Conservation (phyloP, 2,888 invertebrate species). For the Xylota sylvarum region DNA sequence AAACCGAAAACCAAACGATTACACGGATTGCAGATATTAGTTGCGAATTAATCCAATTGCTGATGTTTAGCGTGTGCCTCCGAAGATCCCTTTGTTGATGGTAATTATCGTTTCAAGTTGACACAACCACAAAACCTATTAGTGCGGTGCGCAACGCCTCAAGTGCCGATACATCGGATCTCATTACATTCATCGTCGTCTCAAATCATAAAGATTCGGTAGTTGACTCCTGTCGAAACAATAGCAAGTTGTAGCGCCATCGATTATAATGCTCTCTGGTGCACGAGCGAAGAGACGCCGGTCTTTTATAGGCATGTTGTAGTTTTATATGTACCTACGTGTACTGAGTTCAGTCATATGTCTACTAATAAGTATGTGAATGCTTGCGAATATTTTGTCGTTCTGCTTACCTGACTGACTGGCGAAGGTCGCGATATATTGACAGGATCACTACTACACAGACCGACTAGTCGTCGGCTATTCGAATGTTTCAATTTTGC, state of each 20-base stretch:
- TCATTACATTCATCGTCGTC: slow-evolving; percentile 6
- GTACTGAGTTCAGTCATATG: slow-evolving; percentile 22
- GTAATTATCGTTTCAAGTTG: slow-evolving; percentile 56
- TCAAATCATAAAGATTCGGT: slow-evolving; percentile 40
- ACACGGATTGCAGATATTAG: slow-evolving; percentile 50
- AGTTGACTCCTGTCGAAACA: slow-evolving; percentile 25
- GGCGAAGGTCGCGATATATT: slow-evolving; percentile 42
- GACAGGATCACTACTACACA: slow-evolving; percentile 59
- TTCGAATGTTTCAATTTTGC: slow-evolving; percentile 10
- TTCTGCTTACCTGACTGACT: slow-evolving; percentile 40
- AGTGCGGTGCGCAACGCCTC: too few relatives aligned
- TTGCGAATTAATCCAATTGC: slow-evolving; percentile 56
- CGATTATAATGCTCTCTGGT: neutral
- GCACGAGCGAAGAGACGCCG: slow-evolving; percentile 14
- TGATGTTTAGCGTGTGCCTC: slow-evolving; percentile 53
- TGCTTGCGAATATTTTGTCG: slow-evolving; percentile 50
- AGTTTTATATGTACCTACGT: slow-evolving; percentile 52
- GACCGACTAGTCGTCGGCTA: slow-evolving; percentile 36
- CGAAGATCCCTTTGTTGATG: slow-evolving; percentile 32
- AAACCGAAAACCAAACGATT: slow-evolving; percentile 52
- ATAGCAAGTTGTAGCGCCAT: slow-evolving; percentile 48
- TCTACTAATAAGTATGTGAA: slow-evolving; percentile 59
- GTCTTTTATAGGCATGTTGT: slow-evolving; percentile 63
- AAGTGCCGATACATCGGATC: slow-evolving; percentile 1
- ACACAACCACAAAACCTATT: slow-evolving; percentile 71